Conservation (phyloP, 2,797 vertebrate genomes). For the Onychomys arenicola region DNA sequence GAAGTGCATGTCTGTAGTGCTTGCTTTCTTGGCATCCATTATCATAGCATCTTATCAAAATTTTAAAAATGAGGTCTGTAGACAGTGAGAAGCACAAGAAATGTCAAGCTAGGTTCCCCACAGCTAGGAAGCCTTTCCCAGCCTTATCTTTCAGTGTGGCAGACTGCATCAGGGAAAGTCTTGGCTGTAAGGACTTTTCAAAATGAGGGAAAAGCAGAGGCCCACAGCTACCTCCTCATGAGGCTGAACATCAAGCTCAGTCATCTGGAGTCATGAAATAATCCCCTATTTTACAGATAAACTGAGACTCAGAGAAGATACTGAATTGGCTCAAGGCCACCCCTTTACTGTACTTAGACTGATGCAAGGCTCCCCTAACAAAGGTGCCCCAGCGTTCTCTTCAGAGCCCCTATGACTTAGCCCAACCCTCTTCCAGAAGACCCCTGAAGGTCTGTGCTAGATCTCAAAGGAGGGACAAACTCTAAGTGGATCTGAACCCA, state of each 20-base stretch:
- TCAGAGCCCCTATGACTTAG: background rate
- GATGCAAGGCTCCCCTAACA: background rate
- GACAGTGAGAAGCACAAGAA: conserved; percentile 48
- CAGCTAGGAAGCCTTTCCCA: background rate
- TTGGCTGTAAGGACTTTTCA: background rate
- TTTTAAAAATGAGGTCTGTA: conserved; percentile 1
- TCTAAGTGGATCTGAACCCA: background rate
- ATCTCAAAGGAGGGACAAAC: background rate
- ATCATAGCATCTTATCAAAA: background rate
- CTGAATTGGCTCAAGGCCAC: background rate
- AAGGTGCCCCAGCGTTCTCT: background rate
- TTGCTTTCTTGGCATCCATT: background rate
- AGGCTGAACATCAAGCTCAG: background rate
- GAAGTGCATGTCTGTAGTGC: background rate
- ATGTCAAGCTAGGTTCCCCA: background rate
- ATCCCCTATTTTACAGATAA: background rate
- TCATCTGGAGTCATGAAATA: background rate
- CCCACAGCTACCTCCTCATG: no score
- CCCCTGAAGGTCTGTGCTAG: background rate
- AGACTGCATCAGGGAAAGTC: background rate
- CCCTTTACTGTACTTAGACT: background rate
- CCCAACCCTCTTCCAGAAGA: background rate
- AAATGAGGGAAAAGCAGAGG: no score
- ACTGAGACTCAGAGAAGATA: background rate
- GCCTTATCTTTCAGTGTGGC: background rate